A percentile compares a stretch with the other conserved stretches of the same genome.
These are phyloP conservation scores for Limnothrissa miodon DNA, from an alignment of 2,113 vertebrate genomes.

Conservation along the genomic window DNA sequence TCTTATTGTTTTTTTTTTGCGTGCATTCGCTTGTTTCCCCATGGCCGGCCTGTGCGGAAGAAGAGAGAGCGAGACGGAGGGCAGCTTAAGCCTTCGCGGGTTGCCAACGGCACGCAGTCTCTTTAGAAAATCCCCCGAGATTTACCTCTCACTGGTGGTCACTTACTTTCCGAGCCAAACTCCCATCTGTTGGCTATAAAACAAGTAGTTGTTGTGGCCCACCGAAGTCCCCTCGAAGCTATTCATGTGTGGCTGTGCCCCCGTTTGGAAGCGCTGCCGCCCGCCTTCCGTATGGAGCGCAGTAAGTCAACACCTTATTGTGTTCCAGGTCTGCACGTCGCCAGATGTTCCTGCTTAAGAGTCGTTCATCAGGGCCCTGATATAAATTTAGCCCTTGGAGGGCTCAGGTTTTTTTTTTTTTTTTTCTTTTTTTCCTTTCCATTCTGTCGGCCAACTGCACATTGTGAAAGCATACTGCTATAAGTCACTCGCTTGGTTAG, in stretches of 20 bases:
- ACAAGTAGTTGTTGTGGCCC: not conserved
- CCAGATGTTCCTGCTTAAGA: constrained; percentile 11
- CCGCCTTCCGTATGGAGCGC: not conserved
- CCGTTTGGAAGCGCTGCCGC: not conserved
- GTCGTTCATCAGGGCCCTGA: constrained; percentile 8
- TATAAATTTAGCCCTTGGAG: constrained; percentile 8
- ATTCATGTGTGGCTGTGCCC: not conserved
- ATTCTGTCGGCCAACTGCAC: not conserved
- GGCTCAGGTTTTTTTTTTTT: not conserved
- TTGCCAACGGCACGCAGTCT: constrained; percentile 10
- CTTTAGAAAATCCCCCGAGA: not conserved
- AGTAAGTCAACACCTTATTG: constrained; percentile 5
- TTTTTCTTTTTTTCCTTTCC: not conserved
- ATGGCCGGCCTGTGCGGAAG: not conserved
- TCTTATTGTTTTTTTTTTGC: not conserved
- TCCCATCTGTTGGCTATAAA: not conserved
- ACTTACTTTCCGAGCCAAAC: not conserved
- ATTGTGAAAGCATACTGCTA: not conserved
- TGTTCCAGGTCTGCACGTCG: not conserved
- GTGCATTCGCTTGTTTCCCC: not conserved
- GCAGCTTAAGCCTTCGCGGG: not conserved
- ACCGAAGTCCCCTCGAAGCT: not conserved
- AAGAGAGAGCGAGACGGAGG: not conserved
- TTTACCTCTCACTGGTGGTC: constrained; percentile 2
- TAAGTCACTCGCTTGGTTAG: not conserved